phyloP scores from a whole-genome alignment of 2,888 invertebrate genomes.

The Agrypnus murinus region DNA sequence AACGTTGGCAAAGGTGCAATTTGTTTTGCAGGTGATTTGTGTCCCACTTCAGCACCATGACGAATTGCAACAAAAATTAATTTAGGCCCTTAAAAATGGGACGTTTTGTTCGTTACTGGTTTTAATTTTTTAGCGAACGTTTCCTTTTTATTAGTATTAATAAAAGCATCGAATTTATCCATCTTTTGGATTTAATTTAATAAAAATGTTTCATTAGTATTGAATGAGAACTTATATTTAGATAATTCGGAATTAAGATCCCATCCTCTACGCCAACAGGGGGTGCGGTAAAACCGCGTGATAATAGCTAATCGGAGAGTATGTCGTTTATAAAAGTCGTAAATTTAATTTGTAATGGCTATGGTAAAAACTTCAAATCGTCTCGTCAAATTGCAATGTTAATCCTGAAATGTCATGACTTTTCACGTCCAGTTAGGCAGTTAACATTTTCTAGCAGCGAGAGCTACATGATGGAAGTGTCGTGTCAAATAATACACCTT shows the following conservation, averaged over 20 bases:
- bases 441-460: conserved; percentile 32
- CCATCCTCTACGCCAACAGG: not conserved
- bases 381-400: conserved; percentile 42
- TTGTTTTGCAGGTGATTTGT: conserved; percentile 38
- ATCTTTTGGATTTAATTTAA: too few relatives aligned
- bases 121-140: not conserved
- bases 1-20: conserved; percentile 29
- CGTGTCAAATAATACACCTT: conserved; percentile 22
- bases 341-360: conserved; percentile 37
- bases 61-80: conserved; percentile 29
- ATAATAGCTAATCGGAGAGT: conserved; percentile 10
- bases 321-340: conserved; percentile 22
- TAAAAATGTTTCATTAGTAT: too few relatives aligned
- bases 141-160: not conserved
- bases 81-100: conserved; percentile 3
- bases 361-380: conserved; percentile 28
- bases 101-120: not conserved
- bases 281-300: too few relatives aligned
- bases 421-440: conserved; percentile 47
- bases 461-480: conserved; percentile 21
- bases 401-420: conserved; percentile 50
- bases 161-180: not conserved
- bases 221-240: not conserved
- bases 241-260: not conserved
- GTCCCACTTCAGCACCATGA: conserved; percentile 25